These are phyloP conservation scores for Iphiclides podalirius DNA, from an alignment of 2,888 invertebrate species.

Conservation along the genomic window DNA sequence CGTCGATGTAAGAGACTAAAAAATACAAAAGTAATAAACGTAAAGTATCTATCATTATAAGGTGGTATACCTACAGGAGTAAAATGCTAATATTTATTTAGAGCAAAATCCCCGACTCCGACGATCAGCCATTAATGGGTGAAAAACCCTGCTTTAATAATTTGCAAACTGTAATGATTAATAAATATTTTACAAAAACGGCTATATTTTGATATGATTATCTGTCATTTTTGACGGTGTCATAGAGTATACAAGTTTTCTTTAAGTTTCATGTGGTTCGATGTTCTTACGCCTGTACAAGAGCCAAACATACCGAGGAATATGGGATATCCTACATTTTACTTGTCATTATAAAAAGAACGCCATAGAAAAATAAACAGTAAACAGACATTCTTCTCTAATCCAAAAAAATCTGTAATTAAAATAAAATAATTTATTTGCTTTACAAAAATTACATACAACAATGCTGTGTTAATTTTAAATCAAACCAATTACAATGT, in stretches of 20 bases:
- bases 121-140: background rate
- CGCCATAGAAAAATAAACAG: too few species aligned
- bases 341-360: too few species aligned
- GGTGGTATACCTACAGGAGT: slow-evolving; percentile 30
- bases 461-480: too few species aligned
- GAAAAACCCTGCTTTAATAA: background rate
- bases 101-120: slow-evolving; percentile 1
- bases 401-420: too few species aligned
- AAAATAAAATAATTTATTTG: too few species aligned
- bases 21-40: slow-evolving; percentile 23
- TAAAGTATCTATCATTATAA: slow-evolving; percentile 21
- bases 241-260: too few species aligned
- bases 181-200: background rate
- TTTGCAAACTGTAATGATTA: background rate
- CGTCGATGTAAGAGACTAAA: slow-evolving; percentile 31
- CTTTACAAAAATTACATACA: too few species aligned
- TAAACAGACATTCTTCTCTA: too few species aligned
- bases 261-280: background rate
- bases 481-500: too few species aligned
- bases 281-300: background rate
- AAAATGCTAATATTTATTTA: slow-evolving; percentile 29
- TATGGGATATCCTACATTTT: too few species aligned
- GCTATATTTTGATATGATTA: background rate
- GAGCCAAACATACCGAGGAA: background rate
- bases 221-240: background rate